phyloP scores from a whole-genome alignment of 2,113 vertebrate species.

The Plotosus lineatus region DNA sequence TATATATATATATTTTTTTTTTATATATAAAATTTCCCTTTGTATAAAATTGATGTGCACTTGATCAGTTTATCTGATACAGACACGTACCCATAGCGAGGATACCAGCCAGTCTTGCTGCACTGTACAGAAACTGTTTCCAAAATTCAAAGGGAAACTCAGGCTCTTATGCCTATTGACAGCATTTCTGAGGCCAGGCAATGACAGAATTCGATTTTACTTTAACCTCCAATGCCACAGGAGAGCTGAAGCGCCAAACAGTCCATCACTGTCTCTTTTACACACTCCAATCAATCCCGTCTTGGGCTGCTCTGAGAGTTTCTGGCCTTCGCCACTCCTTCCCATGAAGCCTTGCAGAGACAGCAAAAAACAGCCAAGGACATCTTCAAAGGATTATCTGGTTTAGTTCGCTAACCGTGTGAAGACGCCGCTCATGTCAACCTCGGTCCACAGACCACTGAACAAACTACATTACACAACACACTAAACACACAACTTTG shows the following conservation, averaged over 20 bases:
- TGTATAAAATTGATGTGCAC: no score
- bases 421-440: background rate
- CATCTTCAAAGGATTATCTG: slow-evolving; percentile 32
- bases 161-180: slow-evolving; percentile 54
- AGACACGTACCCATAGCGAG: background rate
- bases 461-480: no score
- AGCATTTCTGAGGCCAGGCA: slow-evolving; percentile 38
- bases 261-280: slow-evolving; percentile 68
- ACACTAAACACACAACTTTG: no score
- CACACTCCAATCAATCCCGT: slow-evolving; percentile 68
- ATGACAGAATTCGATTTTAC: slow-evolving; percentile 55
- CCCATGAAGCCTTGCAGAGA: slow-evolving; percentile 38
- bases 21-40: no score
- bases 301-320: slow-evolving; percentile 48
- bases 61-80: background rate
- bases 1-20: no score
- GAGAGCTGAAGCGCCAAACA: slow-evolving; percentile 62
- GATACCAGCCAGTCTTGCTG: slow-evolving; percentile 21
- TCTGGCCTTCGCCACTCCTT: slow-evolving; percentile 27
- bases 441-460: slow-evolving; percentile 12
- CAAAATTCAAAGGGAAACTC: slow-evolving; percentile 48
- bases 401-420: slow-evolving; percentile 11
- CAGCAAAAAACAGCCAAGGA: slow-evolving; percentile 48
- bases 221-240: slow-evolving; percentile 43
- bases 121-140: slow-evolving; percentile 9